Base-by-base conservation (phyloP, 1,140 invertebrate genomes). In the Lethrus apterus region DNA sequence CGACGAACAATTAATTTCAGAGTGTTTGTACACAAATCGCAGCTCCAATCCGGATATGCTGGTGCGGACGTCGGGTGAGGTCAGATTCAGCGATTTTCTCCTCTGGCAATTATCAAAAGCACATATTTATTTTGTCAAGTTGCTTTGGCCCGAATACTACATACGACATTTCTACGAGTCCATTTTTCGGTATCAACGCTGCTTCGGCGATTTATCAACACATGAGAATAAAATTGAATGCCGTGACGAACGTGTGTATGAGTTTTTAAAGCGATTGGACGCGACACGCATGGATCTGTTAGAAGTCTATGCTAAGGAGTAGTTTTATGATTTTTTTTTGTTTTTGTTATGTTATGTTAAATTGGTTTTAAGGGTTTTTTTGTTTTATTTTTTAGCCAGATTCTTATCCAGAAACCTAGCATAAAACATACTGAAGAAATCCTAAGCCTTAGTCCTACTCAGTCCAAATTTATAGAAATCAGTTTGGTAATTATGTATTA, bases 41-140 rank as follows among this genome's bases (percentile, higher is more conserved):
- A 84, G 85, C 11, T 70, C 75, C 10, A 73, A 82, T 52, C 86
- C 92, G 17, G 94, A 99, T 69, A 67, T 99, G 44, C 68, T 99
- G 4, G 83, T 99, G 21, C 75, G 96, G 56, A 99, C 95, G 10
- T 98, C 95, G 1, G 95, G 95, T 15, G 96, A 99, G 76, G 80
- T 86, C 2, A 72, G 96, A 54, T 73, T 99, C 1, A 97, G 93
- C 62, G 96, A 99, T 71, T 99, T 98, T 66, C 74, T 99, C 48
- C 69, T 98, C 43, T 98, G 93, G 93, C 95, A 99, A 81, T 71
- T 78, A 31, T 76, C 77, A 23, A 75, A 76, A 46, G 79, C 81
- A 17, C 80, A 82, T 31, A 61, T 92, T 13, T 83, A 85, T 60
- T 93, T 93, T 65, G 76, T 81, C 3, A 72, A 86, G 54, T 81